phyloP scores from a whole-genome alignment of 2,113 vertebrate genomes.

The Telmatochromis sp. region DNA sequence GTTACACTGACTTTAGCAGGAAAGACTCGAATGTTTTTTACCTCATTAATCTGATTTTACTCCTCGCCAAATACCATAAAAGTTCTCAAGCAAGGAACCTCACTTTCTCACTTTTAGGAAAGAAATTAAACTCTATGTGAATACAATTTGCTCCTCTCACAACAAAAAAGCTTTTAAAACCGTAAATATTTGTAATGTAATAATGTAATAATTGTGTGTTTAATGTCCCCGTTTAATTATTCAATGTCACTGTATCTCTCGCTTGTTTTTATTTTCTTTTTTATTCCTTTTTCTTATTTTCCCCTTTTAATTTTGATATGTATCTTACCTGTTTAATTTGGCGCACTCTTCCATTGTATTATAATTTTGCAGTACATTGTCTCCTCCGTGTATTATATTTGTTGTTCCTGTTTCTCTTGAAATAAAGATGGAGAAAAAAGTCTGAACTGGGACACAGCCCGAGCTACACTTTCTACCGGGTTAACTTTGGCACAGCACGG shows the following conservation, averaged over 20 bases:
- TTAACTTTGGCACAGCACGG: not conserved
- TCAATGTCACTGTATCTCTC: accelerated
- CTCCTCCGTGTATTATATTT: not conserved
- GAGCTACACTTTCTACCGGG: not conserved
- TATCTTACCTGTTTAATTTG: not conserved
- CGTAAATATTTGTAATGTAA: not conserved
- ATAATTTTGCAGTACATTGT: not conserved
- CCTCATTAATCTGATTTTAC: not conserved
- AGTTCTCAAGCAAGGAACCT: not conserved
- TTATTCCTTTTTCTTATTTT: not conserved
- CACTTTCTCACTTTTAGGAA: not conserved
- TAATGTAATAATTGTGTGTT: not conserved
- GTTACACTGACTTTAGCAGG: not conserved
- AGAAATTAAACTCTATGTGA: not conserved
- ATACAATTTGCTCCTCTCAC: not conserved
- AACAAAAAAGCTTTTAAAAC: not conserved
- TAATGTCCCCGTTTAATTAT: not conserved
- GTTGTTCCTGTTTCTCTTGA: not conserved
- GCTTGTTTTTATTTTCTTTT: accelerated
- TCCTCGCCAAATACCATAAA: not conserved
- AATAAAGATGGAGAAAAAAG: not conserved
- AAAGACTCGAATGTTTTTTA: accelerated
- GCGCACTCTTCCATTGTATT: not conserved
- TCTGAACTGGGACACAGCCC: not conserved
- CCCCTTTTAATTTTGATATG: not conserved